Evolutionary conservation across 53 echinoderm and acorn worm genomes (phyloP).

Genomic region (Arbacia lixula): DNA sequence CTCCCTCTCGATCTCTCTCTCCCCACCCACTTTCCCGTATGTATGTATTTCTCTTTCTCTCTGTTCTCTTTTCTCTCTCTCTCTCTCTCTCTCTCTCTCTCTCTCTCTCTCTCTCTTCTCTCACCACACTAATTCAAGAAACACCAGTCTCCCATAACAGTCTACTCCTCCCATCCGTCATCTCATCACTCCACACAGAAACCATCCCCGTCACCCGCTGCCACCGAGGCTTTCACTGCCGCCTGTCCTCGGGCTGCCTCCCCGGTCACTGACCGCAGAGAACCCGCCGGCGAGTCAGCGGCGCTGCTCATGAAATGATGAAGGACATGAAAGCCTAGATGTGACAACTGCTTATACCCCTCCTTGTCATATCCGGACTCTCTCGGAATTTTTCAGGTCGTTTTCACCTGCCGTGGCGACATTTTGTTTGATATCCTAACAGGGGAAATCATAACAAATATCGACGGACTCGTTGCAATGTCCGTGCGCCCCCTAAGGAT

Average conservation of each 20-base stretch:
- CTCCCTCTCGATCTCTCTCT: neutral
- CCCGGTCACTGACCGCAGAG: constrained; percentile 38
- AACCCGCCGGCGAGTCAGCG: neutral
- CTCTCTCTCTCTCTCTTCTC: neutral
- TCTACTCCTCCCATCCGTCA: neutral
- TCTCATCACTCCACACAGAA: neutral
- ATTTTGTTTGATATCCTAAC: constrained; percentile 13
- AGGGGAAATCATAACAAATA: constrained; percentile 4
- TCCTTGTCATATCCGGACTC: constrained; percentile 10
- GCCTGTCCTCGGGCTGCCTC: constrained; percentile 10
- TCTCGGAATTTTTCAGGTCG: neutral
- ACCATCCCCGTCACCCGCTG: constrained; percentile 1
- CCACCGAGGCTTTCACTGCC: neutral
- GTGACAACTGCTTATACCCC: neutral
- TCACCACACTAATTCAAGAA: neutral
- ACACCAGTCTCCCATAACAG: neutral
- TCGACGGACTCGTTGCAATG: neutral
- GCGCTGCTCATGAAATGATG: constrained; percentile 7
- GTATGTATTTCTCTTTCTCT: neutral
- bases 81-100: neutral
- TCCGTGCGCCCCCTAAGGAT: constrained; percentile 19
- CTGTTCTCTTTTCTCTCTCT: neutral
- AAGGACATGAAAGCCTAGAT: neutral
- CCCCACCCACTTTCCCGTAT: neutral
- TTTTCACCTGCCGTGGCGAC: constrained; percentile 29